These are phyloP conservation scores for Athalia rosae DNA, from an alignment of 2,888 invertebrate genomes.

Conservation along the genomic window DNA sequence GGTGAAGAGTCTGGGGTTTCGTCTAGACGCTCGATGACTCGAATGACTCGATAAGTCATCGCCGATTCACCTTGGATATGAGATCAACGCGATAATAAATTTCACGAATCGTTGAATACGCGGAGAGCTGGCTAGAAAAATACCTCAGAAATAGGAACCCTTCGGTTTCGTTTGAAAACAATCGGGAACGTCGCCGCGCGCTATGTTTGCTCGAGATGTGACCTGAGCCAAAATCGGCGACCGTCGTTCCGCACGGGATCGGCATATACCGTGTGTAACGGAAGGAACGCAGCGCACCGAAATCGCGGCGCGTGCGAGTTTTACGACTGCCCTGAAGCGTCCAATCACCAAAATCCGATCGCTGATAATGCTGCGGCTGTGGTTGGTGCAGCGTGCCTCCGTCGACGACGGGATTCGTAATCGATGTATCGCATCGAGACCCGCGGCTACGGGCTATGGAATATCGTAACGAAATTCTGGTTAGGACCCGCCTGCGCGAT, in stretches of 20 bases:
- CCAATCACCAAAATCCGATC: constrained; percentile 54
- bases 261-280: background rate
- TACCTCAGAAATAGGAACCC: too few species aligned
- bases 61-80: background rate
- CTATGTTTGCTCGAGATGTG: background rate
- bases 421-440: constrained; percentile 33
- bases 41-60: background rate
- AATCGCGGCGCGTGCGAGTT: constrained; percentile 58
- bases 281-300: constrained; percentile 6
- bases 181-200: background rate
- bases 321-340: constrained; percentile 64
- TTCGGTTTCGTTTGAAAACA: too few species aligned
- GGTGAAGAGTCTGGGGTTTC: background rate
- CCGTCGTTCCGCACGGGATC: background rate
- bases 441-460: constrained; percentile 6
- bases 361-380: constrained; percentile 23
- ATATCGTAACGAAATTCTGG: constrained; percentile 3
- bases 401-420: constrained; percentile 13
- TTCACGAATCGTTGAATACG: too few species aligned
- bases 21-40: background rate
- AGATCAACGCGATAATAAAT: background rate
- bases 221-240: background rate
- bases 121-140: too few species aligned
- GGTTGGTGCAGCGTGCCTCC: constrained; percentile 30
- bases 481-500: background rate